phyloP scores from a whole-genome alignment of 2,113 vertebrate species.

The Brachirus orientalis region DNA sequence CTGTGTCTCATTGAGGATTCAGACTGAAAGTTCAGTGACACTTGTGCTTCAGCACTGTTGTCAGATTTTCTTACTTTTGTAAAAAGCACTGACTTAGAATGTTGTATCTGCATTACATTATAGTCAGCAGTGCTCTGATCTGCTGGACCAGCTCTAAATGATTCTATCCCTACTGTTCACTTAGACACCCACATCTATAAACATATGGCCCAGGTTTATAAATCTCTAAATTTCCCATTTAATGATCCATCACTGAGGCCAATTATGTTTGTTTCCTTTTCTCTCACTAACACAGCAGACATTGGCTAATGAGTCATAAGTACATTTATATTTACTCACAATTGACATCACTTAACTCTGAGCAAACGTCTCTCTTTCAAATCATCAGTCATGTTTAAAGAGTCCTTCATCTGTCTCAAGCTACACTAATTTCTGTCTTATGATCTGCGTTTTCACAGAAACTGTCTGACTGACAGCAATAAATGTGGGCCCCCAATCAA shows the following conservation, averaged over 20 bases:
- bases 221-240: neutral
- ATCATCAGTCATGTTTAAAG: constrained; percentile 32
- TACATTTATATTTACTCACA: constrained; percentile 17
- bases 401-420: constrained; percentile 29
- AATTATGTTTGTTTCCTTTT: constrained; percentile 13
- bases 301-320: constrained; percentile 15
- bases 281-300: constrained; percentile 14
- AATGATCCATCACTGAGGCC: neutral
- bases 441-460: constrained; percentile 55
- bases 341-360: constrained; percentile 21
- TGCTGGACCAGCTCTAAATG: too few relatives aligned
- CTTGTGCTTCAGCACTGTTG: too few relatives aligned
- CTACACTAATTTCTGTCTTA: constrained; percentile 24
- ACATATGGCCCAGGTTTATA: too few relatives aligned
- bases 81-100: too few relatives aligned
- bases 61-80: too few relatives aligned
- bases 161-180: too few relatives aligned
- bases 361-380: constrained; percentile 22
- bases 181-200: too few relatives aligned
- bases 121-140: too few relatives aligned
- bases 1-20: too few relatives aligned
- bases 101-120: too few relatives aligned
- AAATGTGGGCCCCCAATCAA: constrained; percentile 23
- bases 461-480: constrained; percentile 22
- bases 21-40: too few relatives aligned